Evolutionary conservation across 1,140 invertebrate species (phyloP).

Genomic region (Chironomus striatipennis): DNA sequence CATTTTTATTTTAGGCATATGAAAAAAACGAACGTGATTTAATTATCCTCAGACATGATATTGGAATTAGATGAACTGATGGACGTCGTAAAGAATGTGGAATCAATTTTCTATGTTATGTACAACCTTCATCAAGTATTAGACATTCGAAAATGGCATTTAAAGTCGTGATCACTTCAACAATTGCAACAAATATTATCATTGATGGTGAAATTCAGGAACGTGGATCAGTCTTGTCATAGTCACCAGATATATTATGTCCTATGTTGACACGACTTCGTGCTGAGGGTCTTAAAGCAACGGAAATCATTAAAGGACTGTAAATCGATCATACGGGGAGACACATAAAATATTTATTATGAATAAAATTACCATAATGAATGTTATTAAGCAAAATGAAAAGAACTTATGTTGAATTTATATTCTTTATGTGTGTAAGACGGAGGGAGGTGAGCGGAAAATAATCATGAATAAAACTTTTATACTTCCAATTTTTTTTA

Average conservation of each 20-base stretch:
- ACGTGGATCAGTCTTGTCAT: constrained; percentile 83
- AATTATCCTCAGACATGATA: constrained; percentile 87
- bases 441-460: background rate
- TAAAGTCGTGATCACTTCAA: constrained; percentile 94
- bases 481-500: background rate
- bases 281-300: constrained; percentile 75
- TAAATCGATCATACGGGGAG: background rate
- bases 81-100: constrained; percentile 71
- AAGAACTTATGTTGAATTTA: background rate
- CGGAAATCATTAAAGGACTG: constrained; percentile 46
- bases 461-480: background rate
- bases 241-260: constrained; percentile 82
- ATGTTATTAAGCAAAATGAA: background rate
- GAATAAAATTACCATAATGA: background rate
- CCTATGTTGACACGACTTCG: constrained; percentile 78
- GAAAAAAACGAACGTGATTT: constrained; percentile 82
- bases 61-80: constrained; percentile 87
- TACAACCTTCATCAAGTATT: constrained; percentile 50
- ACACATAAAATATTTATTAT: background rate
- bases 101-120: constrained; percentile 91
- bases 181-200: constrained; percentile 96
- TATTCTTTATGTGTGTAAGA: no score
- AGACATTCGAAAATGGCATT: constrained; percentile 96
- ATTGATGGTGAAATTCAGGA: constrained; percentile 94
- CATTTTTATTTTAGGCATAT: constrained; percentile 33